Percentiles rank a stretch among this genome's conserved stretches.
Conservation (phyloP, 1,140 invertebrate species). For the Coenobita brevimanus region DNA sequence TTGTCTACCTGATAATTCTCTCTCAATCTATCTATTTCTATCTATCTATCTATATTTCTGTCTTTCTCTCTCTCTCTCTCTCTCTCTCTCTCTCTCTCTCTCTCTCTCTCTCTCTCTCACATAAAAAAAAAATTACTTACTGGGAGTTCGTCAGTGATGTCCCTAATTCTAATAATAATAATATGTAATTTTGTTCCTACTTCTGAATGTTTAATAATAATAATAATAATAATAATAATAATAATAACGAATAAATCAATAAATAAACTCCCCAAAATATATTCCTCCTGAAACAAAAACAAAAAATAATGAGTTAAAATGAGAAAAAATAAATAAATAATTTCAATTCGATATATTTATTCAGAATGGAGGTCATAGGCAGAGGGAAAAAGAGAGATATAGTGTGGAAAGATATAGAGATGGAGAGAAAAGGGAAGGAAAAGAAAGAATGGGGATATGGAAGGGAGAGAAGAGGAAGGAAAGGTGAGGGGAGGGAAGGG, state of each 20-base stretch:
- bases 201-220: not conserved
- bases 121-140: not conserved
- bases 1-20: not conserved
- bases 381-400: too few species aligned
- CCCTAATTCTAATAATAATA: not conserved
- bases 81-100: too few species aligned
- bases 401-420: too few species aligned
- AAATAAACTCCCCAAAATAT: not conserved
- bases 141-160: not conserved
- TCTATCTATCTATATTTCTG: not conserved
- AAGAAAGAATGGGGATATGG: not conserved
- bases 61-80: too few species aligned
- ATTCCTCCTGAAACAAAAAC: too few species aligned
- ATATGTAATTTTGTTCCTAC: not conserved
- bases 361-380: not conserved
- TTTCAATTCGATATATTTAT: not conserved
- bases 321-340: not conserved
- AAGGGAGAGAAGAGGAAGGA: not conserved
- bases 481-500: not conserved
- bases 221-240: not conserved
- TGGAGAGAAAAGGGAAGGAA: not conserved
- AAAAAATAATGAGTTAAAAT: not conserved
- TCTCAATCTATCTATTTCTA: too few species aligned
- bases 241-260: too few species aligned
- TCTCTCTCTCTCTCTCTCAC: constrained; percentile 11